phyloP scores from a whole-genome alignment of 2,113 vertebrate genomes.

The Apteryx mantelli region DNA sequence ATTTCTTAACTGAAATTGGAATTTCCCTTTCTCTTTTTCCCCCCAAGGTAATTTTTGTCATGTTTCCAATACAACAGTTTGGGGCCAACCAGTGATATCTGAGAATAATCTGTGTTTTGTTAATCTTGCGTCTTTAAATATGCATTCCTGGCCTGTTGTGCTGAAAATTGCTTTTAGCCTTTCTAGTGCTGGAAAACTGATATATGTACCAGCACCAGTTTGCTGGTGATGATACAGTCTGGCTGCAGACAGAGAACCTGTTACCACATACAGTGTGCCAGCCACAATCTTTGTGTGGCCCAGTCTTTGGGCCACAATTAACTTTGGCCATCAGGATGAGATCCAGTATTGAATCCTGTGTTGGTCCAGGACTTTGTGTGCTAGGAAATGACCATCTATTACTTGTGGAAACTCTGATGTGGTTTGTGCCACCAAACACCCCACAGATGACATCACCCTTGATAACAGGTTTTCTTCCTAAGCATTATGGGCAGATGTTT shows the following conservation, averaged over 20 bases:
- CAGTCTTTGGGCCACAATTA: neutral
- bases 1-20: neutral
- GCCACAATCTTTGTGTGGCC: too few species aligned
- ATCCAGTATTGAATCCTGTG: neutral
- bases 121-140: too few species aligned
- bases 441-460: neutral
- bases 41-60: neutral
- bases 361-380: neutral
- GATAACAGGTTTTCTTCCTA: neutral
- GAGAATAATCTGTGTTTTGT: neutral
- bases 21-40: neutral
- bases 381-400: neutral
- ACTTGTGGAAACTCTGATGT: neutral
- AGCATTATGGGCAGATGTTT: neutral
- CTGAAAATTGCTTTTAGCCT: neutral
- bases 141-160: neutral
- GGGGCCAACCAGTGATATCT: neutral
- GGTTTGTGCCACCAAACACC: neutral
- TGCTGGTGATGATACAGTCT: neutral
- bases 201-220: accelerated
- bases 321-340: neutral
- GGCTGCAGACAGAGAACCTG: neutral
- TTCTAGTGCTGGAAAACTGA: neutral
- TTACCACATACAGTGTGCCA: neutral
- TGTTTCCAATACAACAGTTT: neutral